Percentiles rank a stretch among this genome's conserved stretches.
Evolutionary conservation across 2,888 invertebrate genomes (phyloP).

Genomic region (Cosmia trapezina): DNA sequence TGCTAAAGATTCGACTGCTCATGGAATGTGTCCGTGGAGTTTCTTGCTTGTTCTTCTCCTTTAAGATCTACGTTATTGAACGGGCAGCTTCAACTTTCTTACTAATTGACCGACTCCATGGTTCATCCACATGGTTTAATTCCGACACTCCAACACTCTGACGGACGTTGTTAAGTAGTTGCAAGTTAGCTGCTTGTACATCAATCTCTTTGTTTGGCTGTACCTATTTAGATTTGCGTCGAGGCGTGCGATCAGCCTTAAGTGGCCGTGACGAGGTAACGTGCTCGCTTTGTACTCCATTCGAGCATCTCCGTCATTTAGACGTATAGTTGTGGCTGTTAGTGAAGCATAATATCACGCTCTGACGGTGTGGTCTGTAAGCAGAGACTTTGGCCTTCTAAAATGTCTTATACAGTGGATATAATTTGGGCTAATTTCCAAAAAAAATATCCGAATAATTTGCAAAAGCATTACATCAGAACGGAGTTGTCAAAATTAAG

Average conservation of each 20-base stretch:
- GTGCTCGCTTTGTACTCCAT: slow-evolving; percentile 43
- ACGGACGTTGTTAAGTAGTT: not conserved
- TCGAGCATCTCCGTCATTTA: slow-evolving; percentile 35
- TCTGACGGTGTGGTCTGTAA: not conserved
- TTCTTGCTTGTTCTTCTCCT: not conserved
- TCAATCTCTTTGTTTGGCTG: not conserved
- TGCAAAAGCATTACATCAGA: too few relatives aligned
- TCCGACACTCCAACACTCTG: not conserved
- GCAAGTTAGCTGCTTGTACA: not conserved
- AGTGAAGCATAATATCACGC: slow-evolving; percentile 7
- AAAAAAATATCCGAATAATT: too few relatives aligned
- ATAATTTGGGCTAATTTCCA: too few relatives aligned
- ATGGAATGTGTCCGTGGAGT: not conserved
- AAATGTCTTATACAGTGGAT: too few relatives aligned
- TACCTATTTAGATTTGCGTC: slow-evolving; percentile 47
- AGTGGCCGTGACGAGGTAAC: slow-evolving; percentile 42
- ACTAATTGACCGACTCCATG: not conserved
- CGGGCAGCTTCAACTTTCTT: not conserved
- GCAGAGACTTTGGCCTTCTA: not conserved
- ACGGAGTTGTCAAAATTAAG: too few relatives aligned
- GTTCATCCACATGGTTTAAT: too few relatives aligned
- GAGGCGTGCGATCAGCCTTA: slow-evolving; percentile 41
- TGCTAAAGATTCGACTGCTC: not conserved
- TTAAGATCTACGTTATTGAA: not conserved
- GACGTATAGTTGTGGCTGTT: slow-evolving; percentile 15